These are phyloP conservation scores for Megathymus violae DNA, from an alignment of 1,140 invertebrate genomes.

Conservation along the genomic window DNA sequence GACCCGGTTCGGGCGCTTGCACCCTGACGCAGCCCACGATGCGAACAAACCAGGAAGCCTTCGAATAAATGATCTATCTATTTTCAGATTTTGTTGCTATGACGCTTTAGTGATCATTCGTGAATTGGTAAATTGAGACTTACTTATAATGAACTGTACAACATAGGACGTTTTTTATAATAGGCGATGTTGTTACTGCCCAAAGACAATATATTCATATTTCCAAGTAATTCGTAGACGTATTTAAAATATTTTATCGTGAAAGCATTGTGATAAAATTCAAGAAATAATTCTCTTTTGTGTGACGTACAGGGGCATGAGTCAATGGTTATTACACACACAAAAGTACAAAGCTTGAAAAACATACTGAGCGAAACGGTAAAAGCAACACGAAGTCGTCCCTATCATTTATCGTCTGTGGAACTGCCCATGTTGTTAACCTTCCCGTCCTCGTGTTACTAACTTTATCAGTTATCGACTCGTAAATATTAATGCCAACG, in stretches of 20 bases:
- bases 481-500: constrained; percentile 23
- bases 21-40: constrained; percentile 7
- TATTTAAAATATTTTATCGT: too few species aligned
- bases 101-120: too few species aligned
- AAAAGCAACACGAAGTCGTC: neutral
- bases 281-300: neutral
- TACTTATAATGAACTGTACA: too few species aligned
- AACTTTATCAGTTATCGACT: constrained; percentile 25
- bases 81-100: too few species aligned
- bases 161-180: too few species aligned
- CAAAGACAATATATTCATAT: too few species aligned
- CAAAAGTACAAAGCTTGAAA: neutral
- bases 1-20: constrained; percentile 12
- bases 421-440: constrained; percentile 21
- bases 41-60: constrained; percentile 1
- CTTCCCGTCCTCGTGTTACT: neutral
- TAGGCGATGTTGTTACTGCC: too few species aligned
- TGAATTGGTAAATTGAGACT: too few species aligned
- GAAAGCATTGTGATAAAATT: too few species aligned
- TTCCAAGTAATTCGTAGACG: too few species aligned
- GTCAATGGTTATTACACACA: neutral
- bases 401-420: constrained; percentile 10
- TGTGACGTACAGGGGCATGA: neutral
- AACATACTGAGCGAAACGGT: neutral
- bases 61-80: too few species aligned